Evolutionary conservation across 1,140 invertebrate genomes (phyloP).

Genomic region (Temnothorax nylanderi): DNA sequence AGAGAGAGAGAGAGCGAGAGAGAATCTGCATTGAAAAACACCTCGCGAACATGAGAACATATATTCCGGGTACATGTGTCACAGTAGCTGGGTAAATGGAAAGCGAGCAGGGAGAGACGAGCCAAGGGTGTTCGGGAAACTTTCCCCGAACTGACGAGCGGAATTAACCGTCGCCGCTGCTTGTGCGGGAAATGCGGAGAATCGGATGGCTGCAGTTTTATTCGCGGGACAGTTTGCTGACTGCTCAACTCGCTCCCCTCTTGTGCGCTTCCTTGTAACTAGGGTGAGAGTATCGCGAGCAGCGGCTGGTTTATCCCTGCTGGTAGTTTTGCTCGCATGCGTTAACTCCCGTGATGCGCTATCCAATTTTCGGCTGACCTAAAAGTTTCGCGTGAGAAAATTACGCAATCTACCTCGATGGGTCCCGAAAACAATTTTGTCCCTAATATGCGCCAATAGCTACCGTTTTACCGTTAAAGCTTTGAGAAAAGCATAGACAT

Average conservation of each 20-base stretch:
- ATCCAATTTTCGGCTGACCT: constrained; percentile 40
- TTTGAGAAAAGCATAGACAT: no score
- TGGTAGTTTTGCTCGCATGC: constrained; percentile 1
- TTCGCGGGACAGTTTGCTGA: constrained; percentile 42
- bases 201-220: constrained; percentile 51
- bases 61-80: constrained; percentile 6
- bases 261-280: not conserved
- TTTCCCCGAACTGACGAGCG: constrained; percentile 43
- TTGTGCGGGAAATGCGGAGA: constrained; percentile 5
- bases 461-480: not conserved
- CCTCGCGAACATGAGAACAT: not conserved
- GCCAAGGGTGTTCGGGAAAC: constrained; percentile 31
- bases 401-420: not conserved
- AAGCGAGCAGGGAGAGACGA: not conserved
- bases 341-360: constrained; percentile 16
- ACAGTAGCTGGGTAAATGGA: not conserved
- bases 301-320: not conserved
- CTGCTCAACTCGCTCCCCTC: constrained; percentile 38
- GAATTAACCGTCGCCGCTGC: constrained; percentile 22
- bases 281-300: constrained; percentile 18
- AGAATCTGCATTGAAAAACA: not conserved
- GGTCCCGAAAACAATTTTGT: not conserved
- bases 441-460: not conserved
- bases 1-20: constrained; percentile 17
- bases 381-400: constrained; percentile 8